Evolutionary conservation across 2,888 invertebrate genomes (phyloP).

Genomic region (Plutella xylostella): DNA sequence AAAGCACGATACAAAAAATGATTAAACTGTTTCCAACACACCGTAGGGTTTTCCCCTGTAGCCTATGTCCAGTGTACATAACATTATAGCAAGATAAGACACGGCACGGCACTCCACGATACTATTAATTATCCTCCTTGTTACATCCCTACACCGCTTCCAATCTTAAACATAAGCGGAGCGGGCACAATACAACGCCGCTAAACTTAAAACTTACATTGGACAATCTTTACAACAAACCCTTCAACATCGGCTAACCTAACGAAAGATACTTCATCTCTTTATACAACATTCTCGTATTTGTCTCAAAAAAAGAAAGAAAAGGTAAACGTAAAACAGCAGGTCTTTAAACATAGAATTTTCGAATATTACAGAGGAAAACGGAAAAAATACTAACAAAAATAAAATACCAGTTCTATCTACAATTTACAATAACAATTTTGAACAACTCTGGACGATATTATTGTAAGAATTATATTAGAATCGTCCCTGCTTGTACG

Average conservation of each 20-base stretch:
- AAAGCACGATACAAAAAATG: conserved; percentile 1
- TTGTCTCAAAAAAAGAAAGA: background rate
- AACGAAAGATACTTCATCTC: background rate
- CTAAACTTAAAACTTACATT: background rate
- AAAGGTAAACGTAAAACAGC: conserved; percentile 8
- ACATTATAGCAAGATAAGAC: too few relatives aligned
- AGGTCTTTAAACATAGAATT: conserved; percentile 16
- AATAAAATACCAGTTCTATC: conserved; percentile 48
- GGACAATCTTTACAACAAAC: background rate
- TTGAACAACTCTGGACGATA: conserved; percentile 63
- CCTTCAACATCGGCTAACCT: too few relatives aligned
- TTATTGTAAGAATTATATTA: conserved; percentile 70
- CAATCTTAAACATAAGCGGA: background rate
- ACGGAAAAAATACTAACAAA: conserved; percentile 51
- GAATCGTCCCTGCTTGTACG: conserved; percentile 51
- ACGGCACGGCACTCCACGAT: background rate
- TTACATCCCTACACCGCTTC: background rate
- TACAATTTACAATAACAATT: conserved; percentile 56
- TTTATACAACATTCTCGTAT: background rate
- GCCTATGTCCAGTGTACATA: too few relatives aligned
- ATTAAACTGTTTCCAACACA: conserved; percentile 1
- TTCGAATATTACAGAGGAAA: conserved; percentile 42
- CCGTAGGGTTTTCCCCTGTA: background rate
- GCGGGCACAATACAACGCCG: background rate
- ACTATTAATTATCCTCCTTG: background rate